These are phyloP conservation scores for Albula goreensis DNA, from an alignment of 2,113 vertebrate genomes.

Conservation along the genomic window DNA sequence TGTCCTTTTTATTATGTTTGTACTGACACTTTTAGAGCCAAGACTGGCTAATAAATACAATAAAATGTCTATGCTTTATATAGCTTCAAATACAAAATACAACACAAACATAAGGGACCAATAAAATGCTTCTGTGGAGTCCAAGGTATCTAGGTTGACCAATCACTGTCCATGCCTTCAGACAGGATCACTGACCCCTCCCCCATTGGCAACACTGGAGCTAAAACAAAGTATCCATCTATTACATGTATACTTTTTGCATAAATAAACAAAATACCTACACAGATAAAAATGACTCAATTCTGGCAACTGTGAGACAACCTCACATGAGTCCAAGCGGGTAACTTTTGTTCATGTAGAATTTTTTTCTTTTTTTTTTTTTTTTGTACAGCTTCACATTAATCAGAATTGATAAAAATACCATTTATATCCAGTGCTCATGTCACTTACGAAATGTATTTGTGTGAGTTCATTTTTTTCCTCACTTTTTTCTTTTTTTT, in stretches of 20 bases:
- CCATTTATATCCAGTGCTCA: slow-evolving; percentile 99
- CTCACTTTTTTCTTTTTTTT: slow-evolving; percentile 57
- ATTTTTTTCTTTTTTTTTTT: slow-evolving; percentile 64
- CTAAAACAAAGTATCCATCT: slow-evolving; percentile 94
- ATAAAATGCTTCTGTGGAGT: slow-evolving; percentile 73
- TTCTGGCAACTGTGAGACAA: slow-evolving; percentile 90
- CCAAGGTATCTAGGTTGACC: slow-evolving; percentile 75
- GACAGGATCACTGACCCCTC: slow-evolving; percentile 65
- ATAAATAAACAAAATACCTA: slow-evolving; percentile 99
- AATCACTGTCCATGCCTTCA: slow-evolving; percentile 69
- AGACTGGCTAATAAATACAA: slow-evolving; percentile 95
- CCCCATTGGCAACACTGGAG: slow-evolving; percentile 61
- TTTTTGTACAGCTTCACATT: slow-evolving; percentile 99
- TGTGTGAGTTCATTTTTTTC: slow-evolving; percentile 70
- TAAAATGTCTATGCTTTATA: slow-evolving; percentile 81
- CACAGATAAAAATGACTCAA: slow-evolving; percentile 86
- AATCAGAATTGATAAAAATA: slow-evolving; percentile 99
- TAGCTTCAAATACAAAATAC: slow-evolving; percentile 80
- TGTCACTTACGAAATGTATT: slow-evolving; percentile 97
- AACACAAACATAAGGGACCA: slow-evolving; percentile 74
- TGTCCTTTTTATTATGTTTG: slow-evolving; percentile 82
- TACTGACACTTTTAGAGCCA: slow-evolving; percentile 91
- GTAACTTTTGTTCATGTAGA: slow-evolving; percentile 90
- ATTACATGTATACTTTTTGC: slow-evolving; percentile 81
- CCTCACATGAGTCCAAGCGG: slow-evolving; percentile 89